Base-by-base conservation (phyloP, 2,797 vertebrate species). In the Macroramphosus scolopax region DNA sequence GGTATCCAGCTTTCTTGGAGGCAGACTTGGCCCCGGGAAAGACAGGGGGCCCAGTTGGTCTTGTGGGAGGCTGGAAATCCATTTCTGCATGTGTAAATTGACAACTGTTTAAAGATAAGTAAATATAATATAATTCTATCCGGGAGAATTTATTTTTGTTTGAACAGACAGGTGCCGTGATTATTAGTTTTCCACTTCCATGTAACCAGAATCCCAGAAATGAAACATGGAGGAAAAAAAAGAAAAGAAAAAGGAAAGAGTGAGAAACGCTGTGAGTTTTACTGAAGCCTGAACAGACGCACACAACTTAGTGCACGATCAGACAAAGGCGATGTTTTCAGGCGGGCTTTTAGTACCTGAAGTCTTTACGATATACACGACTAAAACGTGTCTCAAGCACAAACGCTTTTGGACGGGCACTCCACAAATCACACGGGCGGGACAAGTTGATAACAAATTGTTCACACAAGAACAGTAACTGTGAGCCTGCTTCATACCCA, bases 1-100 rank as follows among this genome's bases (percentile, higher is more conserved):
- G 88, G 88, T 89, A 88, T 88, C 51, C 69, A 85, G 80, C 49
- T 87, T 87, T 86, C 72, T 84, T 70, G 68, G 74, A 82, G 80
- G 62, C 74, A 68, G 78, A 77, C 75, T 88, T 87, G 85, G 85
- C 79, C 82, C 68, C 59, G 63, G n/a, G 54, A 81, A 65, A 83
- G 77, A 75, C 51, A 41, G 51, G 35, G 74, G 78, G 63, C 66
- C 73, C 66, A 54, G 63, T 73, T 77, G 73, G 69, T 87, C 81
- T 85, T 81, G 82, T 82, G 83, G 82, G 85, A 88, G 68, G 71
- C 79, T 50, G 20, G 49, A 70, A 84, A 81, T 83, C 73, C 63
- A 67, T 73, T 78, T 78, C 51, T 72, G 71, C 71, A 85, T 74
- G 84, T 88, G 84, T 81, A 83, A 89, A 88, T 82, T 83, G 80